A percentile compares a stretch with the other conserved stretches of the same genome.
Evolutionary conservation across 2,888 invertebrate genomes (phyloP).

Genomic region (Sepioteuthis lessoniana): DNA sequence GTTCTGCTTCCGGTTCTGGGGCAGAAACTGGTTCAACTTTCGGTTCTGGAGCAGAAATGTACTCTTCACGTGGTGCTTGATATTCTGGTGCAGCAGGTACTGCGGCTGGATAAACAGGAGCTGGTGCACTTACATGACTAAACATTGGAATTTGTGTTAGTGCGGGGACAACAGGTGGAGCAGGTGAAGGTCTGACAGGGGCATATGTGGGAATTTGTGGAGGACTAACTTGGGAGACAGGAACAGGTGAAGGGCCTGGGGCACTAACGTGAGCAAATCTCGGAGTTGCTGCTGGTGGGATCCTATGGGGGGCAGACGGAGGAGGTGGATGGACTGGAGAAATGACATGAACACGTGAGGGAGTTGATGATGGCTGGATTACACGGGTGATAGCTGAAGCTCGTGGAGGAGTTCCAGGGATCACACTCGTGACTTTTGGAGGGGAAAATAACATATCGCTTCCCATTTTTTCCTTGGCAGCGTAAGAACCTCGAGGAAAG

Average conservation of each 20-base stretch:
- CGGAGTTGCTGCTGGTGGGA: neutral
- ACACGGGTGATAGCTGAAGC: neutral
- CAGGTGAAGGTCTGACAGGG: neutral
- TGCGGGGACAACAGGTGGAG: neutral
- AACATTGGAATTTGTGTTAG: neutral
- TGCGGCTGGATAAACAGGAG: neutral
- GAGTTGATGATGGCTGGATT: neutral
- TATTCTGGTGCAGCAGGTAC: neutral
- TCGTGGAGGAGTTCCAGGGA: neutral
- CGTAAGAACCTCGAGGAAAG: neutral
- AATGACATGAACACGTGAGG: neutral
- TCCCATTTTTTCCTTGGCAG: neutral
- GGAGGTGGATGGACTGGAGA: neutral
- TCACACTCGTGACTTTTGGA: neutral
- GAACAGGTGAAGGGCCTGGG: neutral
- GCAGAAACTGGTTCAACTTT: neutral
- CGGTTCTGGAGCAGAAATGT: neutral
- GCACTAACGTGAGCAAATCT: neutral
- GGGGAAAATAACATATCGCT: neutral
- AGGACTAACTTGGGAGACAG: neutral
- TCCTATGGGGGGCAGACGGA: neutral
- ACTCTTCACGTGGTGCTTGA: no score
- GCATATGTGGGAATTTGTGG: neutral
- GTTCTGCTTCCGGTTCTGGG: neutral
- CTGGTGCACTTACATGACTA: neutral